Percentiles rank a stretch among this genome's conserved stretches.
Conservation (phyloP, 2,797 vertebrate genomes). For the Acipenser ruthenus region DNA sequence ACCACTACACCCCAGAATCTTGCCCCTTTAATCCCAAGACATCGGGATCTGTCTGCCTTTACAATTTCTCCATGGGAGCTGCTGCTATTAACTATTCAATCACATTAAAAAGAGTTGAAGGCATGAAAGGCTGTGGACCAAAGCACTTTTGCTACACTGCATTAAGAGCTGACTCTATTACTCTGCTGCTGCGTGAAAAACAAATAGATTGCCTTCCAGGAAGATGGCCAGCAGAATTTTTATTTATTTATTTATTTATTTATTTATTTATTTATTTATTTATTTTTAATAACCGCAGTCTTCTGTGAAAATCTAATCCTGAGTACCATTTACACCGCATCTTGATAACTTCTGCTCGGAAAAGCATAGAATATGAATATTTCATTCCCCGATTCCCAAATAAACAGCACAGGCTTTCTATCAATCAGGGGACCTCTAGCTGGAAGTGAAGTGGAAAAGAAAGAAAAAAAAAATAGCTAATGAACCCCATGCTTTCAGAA, state of each 20-base stretch:
- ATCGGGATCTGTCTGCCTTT: not conserved
- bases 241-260: constrained; percentile 36
- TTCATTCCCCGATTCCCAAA: constrained; percentile 66
- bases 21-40: no score
- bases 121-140: constrained; percentile 69
- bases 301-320: constrained; percentile 71
- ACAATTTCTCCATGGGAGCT: constrained; percentile 25
- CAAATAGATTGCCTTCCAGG: constrained; percentile 68
- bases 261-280: no score
- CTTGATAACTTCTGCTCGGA: constrained; percentile 66
- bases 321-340: constrained; percentile 68
- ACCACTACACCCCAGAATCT: no score
- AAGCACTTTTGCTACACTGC: constrained; percentile 73
- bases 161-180: constrained; percentile 63
- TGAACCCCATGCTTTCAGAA: constrained; percentile 42
- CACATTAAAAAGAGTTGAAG: constrained; percentile 65
- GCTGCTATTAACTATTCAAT: constrained; percentile 74
- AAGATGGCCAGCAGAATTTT: constrained; percentile 57
- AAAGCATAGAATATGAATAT: constrained; percentile 68
- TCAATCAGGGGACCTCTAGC: constrained; percentile 49
- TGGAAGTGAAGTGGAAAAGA: constrained; percentile 49
- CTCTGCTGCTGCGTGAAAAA: constrained; percentile 54
- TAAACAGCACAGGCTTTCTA: constrained; percentile 53
- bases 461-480: constrained; percentile 45
- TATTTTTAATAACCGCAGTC: constrained; percentile 69